phyloP scores from a whole-genome alignment of 2,888 invertebrate species.

The Hesperia comma region DNA sequence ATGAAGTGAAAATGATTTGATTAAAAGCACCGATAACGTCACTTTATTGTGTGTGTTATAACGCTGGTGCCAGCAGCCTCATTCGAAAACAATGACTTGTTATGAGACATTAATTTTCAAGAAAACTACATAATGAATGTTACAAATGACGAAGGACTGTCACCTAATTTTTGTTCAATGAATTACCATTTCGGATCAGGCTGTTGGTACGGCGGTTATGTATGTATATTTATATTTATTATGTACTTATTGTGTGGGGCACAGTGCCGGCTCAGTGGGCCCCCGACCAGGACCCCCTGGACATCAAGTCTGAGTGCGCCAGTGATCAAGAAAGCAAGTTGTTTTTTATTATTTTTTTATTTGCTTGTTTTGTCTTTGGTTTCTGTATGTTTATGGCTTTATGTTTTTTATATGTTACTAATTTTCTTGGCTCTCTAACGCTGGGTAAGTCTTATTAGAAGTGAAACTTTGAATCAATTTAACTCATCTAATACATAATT shows the following conservation, averaged over 20 bases:
- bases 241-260: slow-evolving; percentile 46
- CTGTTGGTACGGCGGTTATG: slow-evolving; percentile 17
- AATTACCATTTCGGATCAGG: too few relatives aligned
- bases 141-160: too few relatives aligned
- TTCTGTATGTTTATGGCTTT: background rate
- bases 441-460: too few relatives aligned
- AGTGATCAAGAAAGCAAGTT: slow-evolving; percentile 78
- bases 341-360: slow-evolving; percentile 46
- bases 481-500: too few relatives aligned
- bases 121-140: too few relatives aligned
- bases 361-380: slow-evolving; percentile 14
- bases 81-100: too few relatives aligned
- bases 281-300: slow-evolving; percentile 38
- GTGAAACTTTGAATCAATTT: too few relatives aligned
- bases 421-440: too few relatives aligned
- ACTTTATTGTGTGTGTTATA: slow-evolving; percentile 35
- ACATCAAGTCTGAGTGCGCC: slow-evolving; percentile 60
- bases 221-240: slow-evolving; percentile 25
- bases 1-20: too few relatives aligned
- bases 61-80: too few relatives aligned
- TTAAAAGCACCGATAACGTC: slow-evolving; percentile 9
- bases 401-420: background rate
- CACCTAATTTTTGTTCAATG: too few relatives aligned
- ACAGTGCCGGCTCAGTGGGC: slow-evolving; percentile 64
- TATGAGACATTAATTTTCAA: too few relatives aligned